Evolutionary conservation across 2,113 vertebrate species (phyloP).

Genomic region (Ornithorhynchus anatinus): DNA sequence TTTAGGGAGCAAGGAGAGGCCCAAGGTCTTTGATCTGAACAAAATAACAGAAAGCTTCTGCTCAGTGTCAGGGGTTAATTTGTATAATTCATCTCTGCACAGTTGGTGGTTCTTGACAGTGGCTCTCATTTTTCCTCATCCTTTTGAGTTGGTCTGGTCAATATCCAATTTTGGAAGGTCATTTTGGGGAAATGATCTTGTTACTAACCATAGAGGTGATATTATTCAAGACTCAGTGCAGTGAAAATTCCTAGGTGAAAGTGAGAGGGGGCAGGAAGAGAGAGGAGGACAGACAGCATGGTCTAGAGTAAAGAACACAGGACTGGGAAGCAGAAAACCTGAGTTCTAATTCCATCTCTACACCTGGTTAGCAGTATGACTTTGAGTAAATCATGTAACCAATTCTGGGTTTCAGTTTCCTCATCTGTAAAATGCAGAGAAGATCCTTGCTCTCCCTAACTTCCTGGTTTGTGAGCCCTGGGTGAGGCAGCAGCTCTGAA

Average conservation of each 20-base stretch:
- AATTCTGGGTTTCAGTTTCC: no score
- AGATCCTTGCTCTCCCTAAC: no score
- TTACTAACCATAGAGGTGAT: neutral
- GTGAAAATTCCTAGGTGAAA: neutral
- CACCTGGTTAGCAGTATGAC: no score
- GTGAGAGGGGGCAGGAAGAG: no score
- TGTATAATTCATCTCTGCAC: conserved; percentile 7
- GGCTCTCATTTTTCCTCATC: neutral
- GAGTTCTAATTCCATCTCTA: no score
- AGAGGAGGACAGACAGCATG: no score
- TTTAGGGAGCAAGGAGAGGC: neutral
- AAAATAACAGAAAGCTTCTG: conserved; percentile 6
- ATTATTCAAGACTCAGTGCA: neutral
- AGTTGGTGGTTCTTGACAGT: neutral
- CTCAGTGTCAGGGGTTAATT: conserved; percentile 3
- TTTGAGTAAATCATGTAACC: no score
- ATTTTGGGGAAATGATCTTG: neutral
- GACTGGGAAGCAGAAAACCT: no score
- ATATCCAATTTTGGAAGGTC: neutral
- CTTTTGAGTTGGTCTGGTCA: conserved; percentile 10
- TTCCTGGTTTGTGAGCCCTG: no score
- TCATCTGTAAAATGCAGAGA: no score
- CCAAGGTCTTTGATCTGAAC: neutral
- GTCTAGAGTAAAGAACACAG: no score
- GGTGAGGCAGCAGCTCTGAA: no score